phyloP scores from a whole-genome alignment of 2,797 vertebrate genomes.

The Falco rusticolus region DNA sequence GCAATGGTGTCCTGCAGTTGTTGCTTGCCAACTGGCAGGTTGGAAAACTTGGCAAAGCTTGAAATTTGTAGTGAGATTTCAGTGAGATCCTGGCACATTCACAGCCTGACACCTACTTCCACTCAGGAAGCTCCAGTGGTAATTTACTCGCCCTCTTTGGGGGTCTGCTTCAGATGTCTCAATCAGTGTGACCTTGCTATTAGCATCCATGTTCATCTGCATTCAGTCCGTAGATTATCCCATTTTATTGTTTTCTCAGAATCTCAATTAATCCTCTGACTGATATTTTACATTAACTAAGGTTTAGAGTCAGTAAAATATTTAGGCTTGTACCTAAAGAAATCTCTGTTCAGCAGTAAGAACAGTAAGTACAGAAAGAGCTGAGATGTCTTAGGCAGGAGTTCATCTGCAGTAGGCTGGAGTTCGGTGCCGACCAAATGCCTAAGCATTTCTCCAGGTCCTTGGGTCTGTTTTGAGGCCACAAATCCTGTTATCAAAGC shows the following conservation, averaged over 20 bases:
- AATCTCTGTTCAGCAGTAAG: neutral
- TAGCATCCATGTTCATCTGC: neutral
- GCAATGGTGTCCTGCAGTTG: neutral
- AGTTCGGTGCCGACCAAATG: neutral
- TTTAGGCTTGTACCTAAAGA: neutral
- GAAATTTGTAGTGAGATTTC: neutral
- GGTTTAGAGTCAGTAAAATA: neutral
- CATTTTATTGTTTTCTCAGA: neutral
- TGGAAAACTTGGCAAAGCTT: neutral
- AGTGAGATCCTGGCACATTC: neutral
- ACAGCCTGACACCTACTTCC: neutral
- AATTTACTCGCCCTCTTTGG: neutral
- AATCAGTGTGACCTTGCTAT: neutral
- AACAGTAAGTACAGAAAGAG: neutral
- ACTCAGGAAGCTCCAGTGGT: neutral
- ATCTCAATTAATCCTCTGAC: neutral
- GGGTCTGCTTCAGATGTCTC: neutral
- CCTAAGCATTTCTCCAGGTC: neutral
- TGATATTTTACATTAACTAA: neutral
- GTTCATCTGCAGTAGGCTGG: neutral
- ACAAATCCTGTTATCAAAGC: neutral
- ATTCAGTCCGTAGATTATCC: neutral
- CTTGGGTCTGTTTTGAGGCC: neutral
- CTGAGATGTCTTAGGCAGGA: neutral
- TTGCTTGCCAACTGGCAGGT: neutral